Percentiles rank a stretch among this genome's conserved stretches.
Evolutionary conservation across 1,140 invertebrate genomes (phyloP).

Genomic region (Atta texana): DNA sequence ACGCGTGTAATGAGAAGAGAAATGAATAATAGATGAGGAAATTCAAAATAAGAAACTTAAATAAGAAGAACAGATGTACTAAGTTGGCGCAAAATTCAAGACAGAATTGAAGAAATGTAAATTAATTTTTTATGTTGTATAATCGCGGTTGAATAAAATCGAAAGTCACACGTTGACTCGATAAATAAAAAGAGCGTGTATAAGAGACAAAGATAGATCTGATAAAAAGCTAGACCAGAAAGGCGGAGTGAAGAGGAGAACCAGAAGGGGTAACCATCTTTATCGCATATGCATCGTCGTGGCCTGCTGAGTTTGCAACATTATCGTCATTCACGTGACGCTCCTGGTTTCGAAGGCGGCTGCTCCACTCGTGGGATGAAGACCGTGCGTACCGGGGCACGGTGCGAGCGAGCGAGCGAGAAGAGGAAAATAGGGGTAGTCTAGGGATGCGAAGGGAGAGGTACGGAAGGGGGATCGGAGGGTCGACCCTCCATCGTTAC

Average conservation of each 20-base stretch:
- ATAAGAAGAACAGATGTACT: not conserved
- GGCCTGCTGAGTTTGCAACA: constrained; percentile 74
- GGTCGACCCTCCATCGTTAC: constrained; percentile 29
- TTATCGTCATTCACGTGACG: constrained; percentile 79
- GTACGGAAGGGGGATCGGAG: constrained; percentile 6
- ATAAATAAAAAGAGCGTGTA: not conserved
- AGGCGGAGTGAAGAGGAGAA: too few relatives aligned
- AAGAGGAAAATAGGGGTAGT: constrained; percentile 34
- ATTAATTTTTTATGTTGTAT: not conserved
- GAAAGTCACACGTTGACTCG: not conserved
- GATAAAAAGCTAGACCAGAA: not conserved
- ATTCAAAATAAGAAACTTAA: not conserved
- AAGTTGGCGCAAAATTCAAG: not conserved
- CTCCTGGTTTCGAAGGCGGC: constrained; percentile 75
- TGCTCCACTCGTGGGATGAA: constrained; percentile 68
- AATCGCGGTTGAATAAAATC: not conserved
- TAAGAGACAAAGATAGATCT: not conserved
- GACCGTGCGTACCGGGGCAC: constrained; percentile 49
- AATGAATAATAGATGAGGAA: not conserved
- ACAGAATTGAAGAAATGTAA: not conserved
- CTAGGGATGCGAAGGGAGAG: not conserved
- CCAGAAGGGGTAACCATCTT: constrained; percentile 54
- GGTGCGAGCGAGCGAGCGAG: constrained; percentile 38
- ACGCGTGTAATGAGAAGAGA: not conserved
- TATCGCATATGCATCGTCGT: constrained; percentile 78